Evolutionary conservation across 2,888 invertebrate species (phyloP).

Genomic region (Tiphia femorata): DNA sequence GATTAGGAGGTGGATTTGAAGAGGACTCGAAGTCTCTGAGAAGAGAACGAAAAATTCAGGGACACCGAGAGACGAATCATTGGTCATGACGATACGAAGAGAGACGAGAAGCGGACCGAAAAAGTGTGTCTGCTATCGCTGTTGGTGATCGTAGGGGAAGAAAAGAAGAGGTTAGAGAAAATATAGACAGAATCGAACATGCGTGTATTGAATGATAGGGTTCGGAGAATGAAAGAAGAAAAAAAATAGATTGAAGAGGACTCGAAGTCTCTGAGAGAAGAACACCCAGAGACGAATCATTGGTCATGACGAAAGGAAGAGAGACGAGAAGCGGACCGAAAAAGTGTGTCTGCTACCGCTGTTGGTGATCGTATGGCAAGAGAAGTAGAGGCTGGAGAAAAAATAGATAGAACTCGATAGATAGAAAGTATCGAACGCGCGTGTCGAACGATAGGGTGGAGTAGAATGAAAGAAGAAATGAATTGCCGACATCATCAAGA

Average conservation of each 20-base stretch:
- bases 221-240: neutral
- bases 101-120: too few relatives aligned
- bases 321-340: too few relatives aligned
- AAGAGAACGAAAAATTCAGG: conserved; percentile 69
- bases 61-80: conserved; percentile 72
- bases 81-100: neutral
- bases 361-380: neutral
- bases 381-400: neutral
- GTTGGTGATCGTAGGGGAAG: neutral
- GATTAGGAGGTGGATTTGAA: conserved; percentile 15
- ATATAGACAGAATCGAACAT: too few relatives aligned
- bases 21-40: conserved; percentile 55
- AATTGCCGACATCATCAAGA: neutral
- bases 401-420: too few relatives aligned
- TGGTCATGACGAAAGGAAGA: neutral
- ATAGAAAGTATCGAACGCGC: too few relatives aligned
- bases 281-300: conserved; percentile 73
- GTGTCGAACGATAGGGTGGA: neutral
- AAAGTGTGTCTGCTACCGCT: neutral
- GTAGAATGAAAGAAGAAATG: neutral
- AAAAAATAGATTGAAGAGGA: conserved; percentile 45
- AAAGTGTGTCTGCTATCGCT: neutral
- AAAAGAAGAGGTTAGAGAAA: neutral
- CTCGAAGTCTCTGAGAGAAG: conserved; percentile 62
- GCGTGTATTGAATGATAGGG: neutral